Percentiles rank a stretch among this genome's conserved stretches.
phyloP scores from a whole-genome alignment of 2,797 vertebrate genomes.

The Streptopelia turtur region DNA sequence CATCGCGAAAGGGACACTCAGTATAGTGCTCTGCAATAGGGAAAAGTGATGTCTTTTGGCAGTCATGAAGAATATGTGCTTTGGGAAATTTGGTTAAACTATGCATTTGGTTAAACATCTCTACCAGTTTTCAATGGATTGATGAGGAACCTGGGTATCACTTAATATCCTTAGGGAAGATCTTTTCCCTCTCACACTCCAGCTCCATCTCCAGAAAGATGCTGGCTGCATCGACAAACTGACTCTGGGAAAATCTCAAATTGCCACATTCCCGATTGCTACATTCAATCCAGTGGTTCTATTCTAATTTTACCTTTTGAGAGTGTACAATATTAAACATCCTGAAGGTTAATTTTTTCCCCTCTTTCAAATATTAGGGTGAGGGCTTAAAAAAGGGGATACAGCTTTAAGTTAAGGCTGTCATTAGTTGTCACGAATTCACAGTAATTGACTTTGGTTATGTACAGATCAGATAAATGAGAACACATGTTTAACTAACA shows the following conservation, averaged over 20 bases:
- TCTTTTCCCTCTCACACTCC: background rate
- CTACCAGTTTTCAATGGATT: background rate
- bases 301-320: background rate
- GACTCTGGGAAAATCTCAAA: background rate
- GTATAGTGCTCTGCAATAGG: background rate
- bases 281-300: background rate
- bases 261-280: background rate
- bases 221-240: background rate
- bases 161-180: background rate
- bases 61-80: background rate
- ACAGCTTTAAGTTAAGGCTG: background rate
- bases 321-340: background rate
- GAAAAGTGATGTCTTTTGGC: background rate
- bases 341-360: background rate
- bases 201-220: background rate
- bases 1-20: background rate
- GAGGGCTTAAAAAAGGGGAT: background rate
- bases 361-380: background rate
- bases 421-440: background rate
- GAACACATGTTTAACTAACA: constrained; percentile 55
- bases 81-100: background rate
- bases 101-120: background rate
- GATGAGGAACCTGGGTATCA: background rate
- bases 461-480: constrained; percentile 41
- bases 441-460: constrained; percentile 30